Percentiles rank a stretch among this genome's conserved stretches.
Conservation (phyloP, 1,140 invertebrate genomes). For the Sitobion miscanthi region DNA sequence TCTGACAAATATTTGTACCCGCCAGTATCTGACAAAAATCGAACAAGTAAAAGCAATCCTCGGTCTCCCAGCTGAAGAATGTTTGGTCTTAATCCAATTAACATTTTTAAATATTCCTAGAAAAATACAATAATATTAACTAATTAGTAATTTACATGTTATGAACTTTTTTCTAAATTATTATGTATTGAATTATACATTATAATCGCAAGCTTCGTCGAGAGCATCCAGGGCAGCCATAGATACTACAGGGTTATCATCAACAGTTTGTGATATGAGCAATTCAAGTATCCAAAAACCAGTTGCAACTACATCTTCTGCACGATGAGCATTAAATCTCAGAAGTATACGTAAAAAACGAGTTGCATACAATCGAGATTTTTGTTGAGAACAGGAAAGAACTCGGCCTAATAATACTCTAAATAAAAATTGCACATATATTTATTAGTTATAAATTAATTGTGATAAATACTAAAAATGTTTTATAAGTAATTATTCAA, state of each 20-base stretch:
- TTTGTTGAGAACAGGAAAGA: slow-evolving; percentile 71
- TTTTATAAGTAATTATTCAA: slow-evolving; percentile 58
- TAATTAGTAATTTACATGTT: not conserved
- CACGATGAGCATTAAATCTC: slow-evolving; percentile 69
- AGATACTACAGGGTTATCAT: slow-evolving; percentile 77
- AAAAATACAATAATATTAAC: slow-evolving; percentile 55
- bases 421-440: slow-evolving; percentile 51
- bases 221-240: slow-evolving; percentile 80
- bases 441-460: not conserved
- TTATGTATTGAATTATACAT: slow-evolving; percentile 64
- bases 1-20: slow-evolving; percentile 75
- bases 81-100: slow-evolving; percentile 77
- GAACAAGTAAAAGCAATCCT: slow-evolving; percentile 80
- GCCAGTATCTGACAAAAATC: slow-evolving; percentile 78
- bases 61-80: slow-evolving; percentile 81
- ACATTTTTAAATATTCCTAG: slow-evolving; percentile 77
- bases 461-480: not conserved
- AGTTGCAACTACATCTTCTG: slow-evolving; percentile 63
- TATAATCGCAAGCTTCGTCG: slow-evolving; percentile 91
- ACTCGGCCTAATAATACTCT: slow-evolving; percentile 74
- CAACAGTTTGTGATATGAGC: slow-evolving; percentile 81
- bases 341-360: slow-evolving; percentile 87
- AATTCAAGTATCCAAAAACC: slow-evolving; percentile 80
- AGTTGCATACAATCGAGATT: slow-evolving; percentile 85
- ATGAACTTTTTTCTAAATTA: not conserved